Percentiles rank a stretch among this genome's conserved stretches.
Conservation (phyloP, 2,888 invertebrate species). For the Epinotia nisella region DNA sequence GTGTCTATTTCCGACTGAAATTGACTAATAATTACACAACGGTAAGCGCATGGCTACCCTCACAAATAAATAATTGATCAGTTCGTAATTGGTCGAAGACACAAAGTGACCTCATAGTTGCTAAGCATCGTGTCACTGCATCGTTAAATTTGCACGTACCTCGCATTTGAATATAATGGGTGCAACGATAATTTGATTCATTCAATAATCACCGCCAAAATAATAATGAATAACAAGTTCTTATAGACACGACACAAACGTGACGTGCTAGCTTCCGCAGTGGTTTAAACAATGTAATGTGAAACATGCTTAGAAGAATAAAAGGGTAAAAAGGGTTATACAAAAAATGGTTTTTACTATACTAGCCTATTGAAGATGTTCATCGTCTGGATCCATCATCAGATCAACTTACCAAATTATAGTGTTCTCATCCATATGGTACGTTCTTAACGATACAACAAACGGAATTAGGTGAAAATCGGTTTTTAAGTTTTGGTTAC, state of each 20-base stretch:
- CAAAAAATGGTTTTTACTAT: too few species aligned
- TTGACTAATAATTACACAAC: not conserved
- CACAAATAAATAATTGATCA: not conserved
- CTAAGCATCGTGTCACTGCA: conserved; percentile 33
- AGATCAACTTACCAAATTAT: too few species aligned
- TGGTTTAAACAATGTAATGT: not conserved
- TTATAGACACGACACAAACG: conserved; percentile 19
- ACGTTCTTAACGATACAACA: too few species aligned
- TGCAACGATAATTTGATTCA: conserved; percentile 40
- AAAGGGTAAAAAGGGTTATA: not conserved
- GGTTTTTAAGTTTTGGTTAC: too few species aligned
- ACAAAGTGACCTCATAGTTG: conserved; percentile 28
- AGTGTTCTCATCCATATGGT: too few species aligned
- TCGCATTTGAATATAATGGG: conserved; percentile 43
- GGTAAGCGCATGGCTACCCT: not conserved
- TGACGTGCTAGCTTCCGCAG: conserved; percentile 23
- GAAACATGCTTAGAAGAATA: not conserved
- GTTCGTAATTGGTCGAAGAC: not conserved
- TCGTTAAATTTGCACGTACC: conserved; percentile 38
- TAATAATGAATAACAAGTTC: conserved; percentile 32
- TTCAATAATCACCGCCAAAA: conserved; percentile 36
- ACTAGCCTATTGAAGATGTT: too few species aligned
- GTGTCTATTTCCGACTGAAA: not conserved
- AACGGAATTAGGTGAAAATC: too few species aligned
- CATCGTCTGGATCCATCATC: too few species aligned